phyloP scores from a whole-genome alignment of 2,797 vertebrate species.

The Brachyrhaphis roseni region DNA sequence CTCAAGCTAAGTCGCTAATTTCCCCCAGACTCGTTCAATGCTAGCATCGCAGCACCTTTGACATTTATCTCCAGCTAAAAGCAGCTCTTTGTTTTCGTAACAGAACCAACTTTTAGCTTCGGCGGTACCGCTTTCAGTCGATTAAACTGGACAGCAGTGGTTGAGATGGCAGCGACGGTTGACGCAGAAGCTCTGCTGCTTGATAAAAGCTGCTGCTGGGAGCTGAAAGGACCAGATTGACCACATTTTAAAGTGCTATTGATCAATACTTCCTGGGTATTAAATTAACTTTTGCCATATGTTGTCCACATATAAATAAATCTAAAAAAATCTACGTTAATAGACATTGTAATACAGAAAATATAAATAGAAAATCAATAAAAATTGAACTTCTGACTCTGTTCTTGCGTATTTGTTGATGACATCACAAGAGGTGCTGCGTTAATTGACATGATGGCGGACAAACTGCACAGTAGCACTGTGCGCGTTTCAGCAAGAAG shows the following conservation, averaged over 20 bases:
- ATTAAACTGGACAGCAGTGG: not conserved
- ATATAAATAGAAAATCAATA: not conserved
- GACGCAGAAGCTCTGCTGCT: not conserved
- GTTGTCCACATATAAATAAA: not conserved
- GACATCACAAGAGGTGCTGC: not conserved
- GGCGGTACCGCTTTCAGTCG: not conserved
- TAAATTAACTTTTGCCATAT: not conserved
- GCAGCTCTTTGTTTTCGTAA: not conserved
- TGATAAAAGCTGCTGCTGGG: not conserved
- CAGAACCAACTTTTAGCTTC: not conserved
- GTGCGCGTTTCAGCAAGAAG: not conserved
- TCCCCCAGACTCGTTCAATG: not conserved
- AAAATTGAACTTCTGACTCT: not conserved
- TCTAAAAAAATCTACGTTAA: not conserved
- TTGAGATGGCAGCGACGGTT: not conserved
- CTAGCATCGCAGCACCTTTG: not conserved
- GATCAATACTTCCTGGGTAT: not conserved
- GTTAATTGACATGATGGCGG: not conserved
- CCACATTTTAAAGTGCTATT: not conserved
- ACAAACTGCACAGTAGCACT: not conserved
- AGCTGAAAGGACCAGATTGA: not conserved
- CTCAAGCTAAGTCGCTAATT: not conserved
- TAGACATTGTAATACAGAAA: not conserved
- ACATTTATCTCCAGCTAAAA: not conserved
- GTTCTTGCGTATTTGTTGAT: not conserved